These are phyloP conservation scores for Gibbula magus DNA, from an alignment of 2,888 invertebrate genomes.

Conservation along the genomic window DNA sequence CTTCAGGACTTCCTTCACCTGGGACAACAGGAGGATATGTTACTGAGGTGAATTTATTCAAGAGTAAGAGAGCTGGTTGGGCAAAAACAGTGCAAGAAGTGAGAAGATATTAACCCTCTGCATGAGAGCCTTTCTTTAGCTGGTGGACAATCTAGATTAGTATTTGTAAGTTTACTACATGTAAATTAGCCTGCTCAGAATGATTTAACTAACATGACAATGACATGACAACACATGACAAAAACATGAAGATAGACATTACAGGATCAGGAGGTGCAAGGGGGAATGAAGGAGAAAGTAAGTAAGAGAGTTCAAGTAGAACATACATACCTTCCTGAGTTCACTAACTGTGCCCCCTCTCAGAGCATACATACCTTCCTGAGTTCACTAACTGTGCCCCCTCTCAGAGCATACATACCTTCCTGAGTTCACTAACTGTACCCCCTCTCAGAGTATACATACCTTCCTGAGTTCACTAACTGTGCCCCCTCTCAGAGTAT, in stretches of 20 bases:
- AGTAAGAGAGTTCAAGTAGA: neutral
- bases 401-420: slow-evolving; percentile 81
- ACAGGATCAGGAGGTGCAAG: neutral
- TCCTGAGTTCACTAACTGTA: slow-evolving; percentile 82
- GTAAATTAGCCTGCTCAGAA: too few relatives aligned
- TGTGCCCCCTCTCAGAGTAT: slow-evolving; percentile 83
- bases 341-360: slow-evolving; percentile 86
- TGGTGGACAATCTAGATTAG: too few relatives aligned
- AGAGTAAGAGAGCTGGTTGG: too few relatives aligned
- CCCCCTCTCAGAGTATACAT: slow-evolving; percentile 82
- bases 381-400: slow-evolving; percentile 83
- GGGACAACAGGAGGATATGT: slow-evolving; percentile 17
- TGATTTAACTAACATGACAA: too few relatives aligned
- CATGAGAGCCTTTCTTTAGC: too few relatives aligned
- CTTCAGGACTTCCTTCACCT: slow-evolving; percentile 87
- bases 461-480: slow-evolving; percentile 83
- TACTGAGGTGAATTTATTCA: too few relatives aligned
- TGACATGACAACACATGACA: too few relatives aligned
- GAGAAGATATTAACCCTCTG: too few relatives aligned
- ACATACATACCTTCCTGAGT: slow-evolving; percentile 79
- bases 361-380: slow-evolving; percentile 78
- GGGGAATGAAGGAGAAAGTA: neutral
- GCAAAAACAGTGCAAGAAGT: too few relatives aligned
- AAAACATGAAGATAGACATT: too few relatives aligned
- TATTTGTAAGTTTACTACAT: too few relatives aligned